A percentile compares a stretch with the other conserved stretches of the same genome.
Evolutionary conservation across 2,888 invertebrate species (phyloP).

Genomic region (Drosophila meridionalis): DNA sequence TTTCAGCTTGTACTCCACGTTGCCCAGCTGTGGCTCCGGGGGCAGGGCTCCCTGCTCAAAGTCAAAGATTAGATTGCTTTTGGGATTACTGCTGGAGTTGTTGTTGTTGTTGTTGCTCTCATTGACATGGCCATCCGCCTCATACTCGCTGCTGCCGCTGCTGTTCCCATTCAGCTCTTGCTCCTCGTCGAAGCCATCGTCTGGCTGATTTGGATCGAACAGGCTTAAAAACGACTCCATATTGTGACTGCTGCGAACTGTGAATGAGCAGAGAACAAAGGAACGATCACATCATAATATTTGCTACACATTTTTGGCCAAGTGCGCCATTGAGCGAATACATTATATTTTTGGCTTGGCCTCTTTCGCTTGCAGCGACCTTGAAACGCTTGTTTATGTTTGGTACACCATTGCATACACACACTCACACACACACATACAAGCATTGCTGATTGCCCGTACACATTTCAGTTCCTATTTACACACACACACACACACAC

Average conservation of each 20-base stretch:
- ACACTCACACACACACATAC: background rate
- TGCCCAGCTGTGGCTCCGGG: constrained; percentile 97
- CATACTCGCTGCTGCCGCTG: constrained; percentile 66
- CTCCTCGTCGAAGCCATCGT: constrained; percentile 83
- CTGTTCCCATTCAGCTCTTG: constrained; percentile 75
- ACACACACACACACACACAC: background rate
- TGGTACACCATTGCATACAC: constrained; percentile 20
- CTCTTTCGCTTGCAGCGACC: constrained; percentile 66
- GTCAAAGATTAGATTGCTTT: constrained; percentile 84
- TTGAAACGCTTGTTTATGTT: constrained; percentile 75
- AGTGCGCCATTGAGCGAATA: constrained; percentile 49
- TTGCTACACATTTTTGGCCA: constrained; percentile 23
- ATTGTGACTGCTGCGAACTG: constrained; percentile 14
- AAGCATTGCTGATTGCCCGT: background rate
- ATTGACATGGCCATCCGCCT: constrained; percentile 55
- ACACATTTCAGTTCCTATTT: background rate
- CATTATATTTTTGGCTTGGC: constrained; percentile 50
- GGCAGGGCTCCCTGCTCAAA: constrained; percentile 90
- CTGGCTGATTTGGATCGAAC: constrained; percentile 89
- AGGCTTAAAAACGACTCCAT: constrained; percentile 94
- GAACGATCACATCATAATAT: constrained; percentile 11
- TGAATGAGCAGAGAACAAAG: constrained; percentile 3
- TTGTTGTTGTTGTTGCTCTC: constrained; percentile 62
- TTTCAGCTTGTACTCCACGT: constrained; percentile 98
- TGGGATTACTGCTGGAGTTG: constrained; percentile 59